phyloP scores from a whole-genome alignment of 2,888 invertebrate genomes.

The Cecidostiba fungosa region DNA sequence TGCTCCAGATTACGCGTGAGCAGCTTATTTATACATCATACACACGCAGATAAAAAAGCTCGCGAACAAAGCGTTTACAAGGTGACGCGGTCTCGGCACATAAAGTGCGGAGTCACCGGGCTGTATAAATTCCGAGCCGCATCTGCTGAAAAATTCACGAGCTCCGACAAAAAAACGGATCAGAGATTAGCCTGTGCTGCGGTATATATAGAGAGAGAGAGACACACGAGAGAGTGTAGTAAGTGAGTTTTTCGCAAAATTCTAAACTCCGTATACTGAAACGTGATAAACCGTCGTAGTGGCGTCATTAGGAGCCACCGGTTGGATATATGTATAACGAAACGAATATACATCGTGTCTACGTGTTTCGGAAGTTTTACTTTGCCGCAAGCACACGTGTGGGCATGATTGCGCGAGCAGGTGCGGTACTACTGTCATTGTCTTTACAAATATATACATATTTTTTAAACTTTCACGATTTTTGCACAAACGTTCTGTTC shows the following conservation, averaged over 20 bases:
- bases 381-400: not conserved
- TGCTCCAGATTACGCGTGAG: not conserved
- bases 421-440: not conserved
- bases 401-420: not conserved
- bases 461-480: too few species aligned
- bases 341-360: slow-evolving; percentile 70
- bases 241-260: slow-evolving; percentile 48
- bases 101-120: slow-evolving; percentile 32
- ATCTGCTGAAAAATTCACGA: slow-evolving; percentile 48
- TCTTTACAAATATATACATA: not conserved
- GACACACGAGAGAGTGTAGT: not conserved
- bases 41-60: not conserved
- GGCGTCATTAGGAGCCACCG: slow-evolving; percentile 67
- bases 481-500: too few species aligned
- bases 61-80: not conserved
- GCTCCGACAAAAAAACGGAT: slow-evolving; percentile 4
- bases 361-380: slow-evolving; percentile 70
- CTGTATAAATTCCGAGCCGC: slow-evolving; percentile 34
- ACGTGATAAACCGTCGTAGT: slow-evolving; percentile 69
- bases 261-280: slow-evolving; percentile 61
- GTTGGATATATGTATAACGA: slow-evolving; percentile 51
- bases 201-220: too few species aligned
- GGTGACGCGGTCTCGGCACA: slow-evolving; percentile 32
- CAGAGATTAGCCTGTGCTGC: too few species aligned
- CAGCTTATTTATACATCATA: not conserved